Conservation (phyloP, 1,140 invertebrate genomes). For the Mamestra configurata region DNA sequence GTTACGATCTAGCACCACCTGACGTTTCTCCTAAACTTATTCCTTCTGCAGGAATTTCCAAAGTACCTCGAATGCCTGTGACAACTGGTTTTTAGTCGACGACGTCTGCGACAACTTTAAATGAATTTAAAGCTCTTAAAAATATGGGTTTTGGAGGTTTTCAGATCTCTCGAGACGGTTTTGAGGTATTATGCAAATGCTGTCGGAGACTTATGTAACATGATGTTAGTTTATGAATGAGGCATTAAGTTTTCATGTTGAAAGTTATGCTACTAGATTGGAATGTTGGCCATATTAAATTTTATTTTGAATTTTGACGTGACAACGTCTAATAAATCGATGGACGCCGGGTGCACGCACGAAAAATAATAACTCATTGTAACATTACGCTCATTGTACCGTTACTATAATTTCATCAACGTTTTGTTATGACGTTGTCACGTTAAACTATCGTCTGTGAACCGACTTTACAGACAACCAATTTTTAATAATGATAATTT, state of each 20-base stretch:
- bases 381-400: no score
- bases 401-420: no score
- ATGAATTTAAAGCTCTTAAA: conserved; percentile 23
- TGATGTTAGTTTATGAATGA: neutral
- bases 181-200: neutral
- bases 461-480: no score
- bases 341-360: no score
- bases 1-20: conserved; percentile 6
- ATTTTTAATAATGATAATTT: no score
- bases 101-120: neutral
- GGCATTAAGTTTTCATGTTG: neutral
- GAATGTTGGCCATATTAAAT: no score
- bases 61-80: conserved; percentile 16
- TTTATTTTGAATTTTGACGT: no score
- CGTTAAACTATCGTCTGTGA: no score
- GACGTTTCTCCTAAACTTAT: conserved; percentile 29
- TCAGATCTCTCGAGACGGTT: neutral
- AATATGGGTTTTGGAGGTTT: conserved; percentile 1
- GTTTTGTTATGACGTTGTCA: no score
- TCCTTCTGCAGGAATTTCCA: conserved; percentile 17
- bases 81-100: conserved; percentile 37
- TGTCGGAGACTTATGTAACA: neutral
- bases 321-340: no score
- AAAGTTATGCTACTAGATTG: neutral
- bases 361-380: no score